Base-by-base conservation (phyloP, 2,113 vertebrate species). In the Muscicapa adusta region DNA sequence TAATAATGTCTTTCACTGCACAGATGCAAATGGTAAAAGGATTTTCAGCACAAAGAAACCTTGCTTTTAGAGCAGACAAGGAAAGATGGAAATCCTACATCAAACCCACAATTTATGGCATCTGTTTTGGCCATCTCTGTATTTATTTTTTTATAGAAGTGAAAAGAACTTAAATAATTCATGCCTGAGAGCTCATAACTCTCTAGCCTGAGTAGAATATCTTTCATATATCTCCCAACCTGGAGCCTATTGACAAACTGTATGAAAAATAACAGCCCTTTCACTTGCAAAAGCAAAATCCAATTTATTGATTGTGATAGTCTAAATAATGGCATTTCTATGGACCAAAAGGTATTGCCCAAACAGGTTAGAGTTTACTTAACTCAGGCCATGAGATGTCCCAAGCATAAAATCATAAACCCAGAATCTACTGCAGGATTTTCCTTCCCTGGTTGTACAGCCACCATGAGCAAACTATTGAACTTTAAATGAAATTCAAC, bases 121-220 rank as follows among this genome's bases (percentile, higher is more conserved):
- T 84, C 76, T 9, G 65, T 63, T 97, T 94, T 84, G 94, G 76
- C 88, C 85, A 92, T 92, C 85, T 91, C 88, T 86, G 15, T 94
- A 92, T 82, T 72, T 94, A 85, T 88, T 96, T 95, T 97, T 97
- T 95, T 94, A 85, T 62, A 95, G 90, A 92, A 96, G 91, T 93
- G 77, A 91, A 95, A 96, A 95, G 81, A 95, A 95, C 85, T 96
- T 96, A 95, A 92, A 97, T 93, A 96, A 96, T 96, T 97, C 96
- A 97, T 97, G 84, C 94, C 91, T 97, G 96, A 95, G 92, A 95
- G 96, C 96, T 93, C 96, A 93, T 97, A 96, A 96, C 91, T 95
- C 96, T 95, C 81, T 77, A 48, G 88, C 33, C 65, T 53, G 81
- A 10, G 34, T 43, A 91, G 96, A 96, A 94, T 95, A 97, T 93